phyloP scores from a whole-genome alignment of 1,140 invertebrate species.

The Drosophila fuyamai region DNA sequence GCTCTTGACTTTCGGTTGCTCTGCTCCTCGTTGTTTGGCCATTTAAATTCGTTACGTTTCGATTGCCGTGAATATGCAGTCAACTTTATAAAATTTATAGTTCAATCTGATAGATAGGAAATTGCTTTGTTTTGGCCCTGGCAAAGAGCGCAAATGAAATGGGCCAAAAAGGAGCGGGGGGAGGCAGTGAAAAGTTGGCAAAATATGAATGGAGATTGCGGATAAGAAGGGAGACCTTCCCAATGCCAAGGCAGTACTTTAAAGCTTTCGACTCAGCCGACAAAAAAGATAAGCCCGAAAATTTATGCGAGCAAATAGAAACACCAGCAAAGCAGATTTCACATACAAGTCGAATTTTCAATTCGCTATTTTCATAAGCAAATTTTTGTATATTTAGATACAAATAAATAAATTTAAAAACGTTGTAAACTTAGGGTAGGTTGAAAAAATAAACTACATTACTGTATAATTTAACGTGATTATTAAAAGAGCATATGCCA shows the following conservation, averaged over 20 bases:
- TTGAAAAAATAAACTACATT: no score
- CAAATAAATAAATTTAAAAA: not conserved
- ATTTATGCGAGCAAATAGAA: conserved; percentile 48
- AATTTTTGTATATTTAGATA: no score
- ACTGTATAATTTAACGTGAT: no score
- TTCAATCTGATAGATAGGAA: conserved; percentile 83
- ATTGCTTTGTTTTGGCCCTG: conserved; percentile 74
- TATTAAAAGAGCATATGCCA: no score
- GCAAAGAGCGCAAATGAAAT: conserved; percentile 2
- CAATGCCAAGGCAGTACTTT: conserved; percentile 53
- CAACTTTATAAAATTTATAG: conserved; percentile 83
- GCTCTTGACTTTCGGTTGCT: conserved; percentile 64
- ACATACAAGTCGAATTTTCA: conserved; percentile 7
- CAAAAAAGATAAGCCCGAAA: conserved; percentile 57
- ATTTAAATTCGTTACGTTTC: conserved; percentile 83
- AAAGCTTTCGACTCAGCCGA: conserved; percentile 57
- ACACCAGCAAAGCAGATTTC: not conserved
- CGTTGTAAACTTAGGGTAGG: no score
- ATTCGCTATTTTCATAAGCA: not conserved
- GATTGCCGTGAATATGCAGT: conserved; percentile 82
- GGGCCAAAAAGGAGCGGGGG: not conserved
- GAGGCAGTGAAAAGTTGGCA: conserved; percentile 18
- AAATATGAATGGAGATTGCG: conserved; percentile 47
- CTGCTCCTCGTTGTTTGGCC: conserved; percentile 71
- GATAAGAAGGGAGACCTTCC: not conserved